phyloP scores from a whole-genome alignment of 2,888 invertebrate genomes.

The Napeogenes sylphis region DNA sequence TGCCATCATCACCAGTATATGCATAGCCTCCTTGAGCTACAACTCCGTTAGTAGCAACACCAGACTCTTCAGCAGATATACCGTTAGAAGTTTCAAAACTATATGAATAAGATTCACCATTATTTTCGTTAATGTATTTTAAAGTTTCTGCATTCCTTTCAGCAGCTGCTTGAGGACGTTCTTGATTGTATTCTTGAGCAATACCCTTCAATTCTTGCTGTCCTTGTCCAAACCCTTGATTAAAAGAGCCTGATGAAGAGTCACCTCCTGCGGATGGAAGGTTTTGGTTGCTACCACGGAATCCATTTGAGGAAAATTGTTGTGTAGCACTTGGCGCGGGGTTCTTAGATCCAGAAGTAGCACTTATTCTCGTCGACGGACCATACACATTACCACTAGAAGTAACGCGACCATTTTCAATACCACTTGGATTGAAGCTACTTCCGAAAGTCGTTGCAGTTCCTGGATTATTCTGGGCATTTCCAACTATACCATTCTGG shows the following conservation, averaged over 20 bases:
- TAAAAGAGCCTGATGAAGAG: conserved; percentile 1
- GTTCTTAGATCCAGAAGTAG: conserved; percentile 29
- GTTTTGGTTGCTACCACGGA: neutral
- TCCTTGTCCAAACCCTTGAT: conserved; percentile 12
- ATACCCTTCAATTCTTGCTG: conserved; percentile 10
- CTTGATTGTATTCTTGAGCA: conserved; percentile 37
- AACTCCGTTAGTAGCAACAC: conserved; percentile 66
- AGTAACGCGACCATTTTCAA: conserved; percentile 15
- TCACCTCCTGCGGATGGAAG: conserved; percentile 9
- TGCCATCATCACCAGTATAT: conserved; percentile 69
- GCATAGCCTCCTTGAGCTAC: conserved; percentile 65
- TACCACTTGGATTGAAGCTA: conserved; percentile 6
- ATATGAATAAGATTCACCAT: conserved; percentile 63
- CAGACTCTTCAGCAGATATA: conserved; percentile 67
- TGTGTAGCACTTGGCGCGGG: conserved; percentile 24
- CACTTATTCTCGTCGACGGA: conserved; percentile 13
- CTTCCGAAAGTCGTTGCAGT: neutral
- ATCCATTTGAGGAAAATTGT: neutral
- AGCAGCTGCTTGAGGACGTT: conserved; percentile 58
- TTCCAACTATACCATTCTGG: conserved; percentile 4
- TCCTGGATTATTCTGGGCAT: conserved; percentile 7
- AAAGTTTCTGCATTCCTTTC: conserved; percentile 63
- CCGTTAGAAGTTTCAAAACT: conserved; percentile 71
- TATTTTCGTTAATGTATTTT: conserved; percentile 61
- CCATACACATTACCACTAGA: conserved; percentile 12